Evolutionary conservation across 2,113 vertebrate species (phyloP), one percentile per base, ranked within the genome.

Genomic region (Lucifuga dentata): DNA sequence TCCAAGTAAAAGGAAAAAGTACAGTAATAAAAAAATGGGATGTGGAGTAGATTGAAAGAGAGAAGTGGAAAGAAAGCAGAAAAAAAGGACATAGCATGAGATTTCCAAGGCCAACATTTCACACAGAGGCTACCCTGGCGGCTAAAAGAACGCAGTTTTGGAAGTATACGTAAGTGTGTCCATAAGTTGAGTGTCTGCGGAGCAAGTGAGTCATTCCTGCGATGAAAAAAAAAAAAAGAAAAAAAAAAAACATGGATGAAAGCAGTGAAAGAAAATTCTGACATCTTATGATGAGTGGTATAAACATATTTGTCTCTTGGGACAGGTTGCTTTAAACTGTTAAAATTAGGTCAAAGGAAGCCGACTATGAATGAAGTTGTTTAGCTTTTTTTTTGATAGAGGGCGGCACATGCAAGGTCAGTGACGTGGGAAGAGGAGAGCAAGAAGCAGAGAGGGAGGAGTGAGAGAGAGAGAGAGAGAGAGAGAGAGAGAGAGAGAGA

Each of bases 341-440:
- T n/a, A 50, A 64, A 70, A 80, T 26, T 39, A 17, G 63, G 59
- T 70, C 52, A 81, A 29, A 29, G n/a, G n/a, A n/a, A n/a, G n/a
- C n/a, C n/a, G 26, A 29, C 3, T 29, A 5, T 29, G 26, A 7
- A 29, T 29, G 3, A 7, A 29, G 26, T n/a, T 3, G 26, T 44
- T 21, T 21, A 46, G 33, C 2, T 8, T 3, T 11, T 11, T 11
- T 11, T 35, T 35, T 11, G 13, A 40, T 5, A n/a, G 26, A 7
- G 26, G 26, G 26, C 26, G 26, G 26, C 26, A 7, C 26, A 29
- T 7, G 7, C 26, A 29, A 29, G 26, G 26, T 29, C 46, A 35
- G 21, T 70, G 77, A 81, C 40, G 67, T 44, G 46, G 57, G 29
- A 48, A 15, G 50, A 62, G 45, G 48, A 75, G 68, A 73, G 59